phyloP scores from a whole-genome alignment of 2,797 vertebrate species.

The Squalus acanthias region DNA sequence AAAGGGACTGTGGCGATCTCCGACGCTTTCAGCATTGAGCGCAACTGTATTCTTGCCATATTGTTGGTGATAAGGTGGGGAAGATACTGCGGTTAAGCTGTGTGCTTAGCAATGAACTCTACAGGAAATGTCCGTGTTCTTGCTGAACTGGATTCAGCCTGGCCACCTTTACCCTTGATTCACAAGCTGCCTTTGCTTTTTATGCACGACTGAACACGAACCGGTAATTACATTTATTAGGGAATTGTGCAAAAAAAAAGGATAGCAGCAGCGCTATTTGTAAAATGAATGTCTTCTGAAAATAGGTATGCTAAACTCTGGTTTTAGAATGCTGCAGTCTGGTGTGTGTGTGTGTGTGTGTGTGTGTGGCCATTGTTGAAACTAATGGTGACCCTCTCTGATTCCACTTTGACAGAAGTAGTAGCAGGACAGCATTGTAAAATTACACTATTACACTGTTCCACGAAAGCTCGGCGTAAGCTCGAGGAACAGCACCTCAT shows the following conservation, averaged over 20 bases:
- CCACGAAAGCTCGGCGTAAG: too few relatives aligned
- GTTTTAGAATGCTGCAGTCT: not conserved
- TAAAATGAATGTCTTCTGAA: not conserved
- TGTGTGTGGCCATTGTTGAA: not conserved
- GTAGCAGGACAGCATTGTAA: not conserved
- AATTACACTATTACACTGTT: not conserved
- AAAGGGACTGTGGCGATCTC: not conserved
- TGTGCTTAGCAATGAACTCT: not conserved
- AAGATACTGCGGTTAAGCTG: not conserved
- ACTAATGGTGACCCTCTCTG: not conserved
- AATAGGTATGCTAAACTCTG: not conserved
- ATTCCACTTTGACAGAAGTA: not conserved
- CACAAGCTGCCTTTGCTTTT: not conserved
- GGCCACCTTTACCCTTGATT: not conserved
- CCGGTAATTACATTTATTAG: not conserved
- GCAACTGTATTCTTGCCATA: not conserved
- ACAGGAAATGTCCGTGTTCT: not conserved
- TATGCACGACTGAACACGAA: not conserved
- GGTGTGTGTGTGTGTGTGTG: not conserved
- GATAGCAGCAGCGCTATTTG: not conserved
- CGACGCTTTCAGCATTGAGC: not conserved
- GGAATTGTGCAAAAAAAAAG: not conserved
- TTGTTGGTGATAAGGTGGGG: not conserved
- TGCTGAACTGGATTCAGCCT: not conserved
- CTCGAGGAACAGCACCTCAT: too few relatives aligned